A percentile compares a stretch with the other conserved stretches of the same genome.
phyloP scores from a whole-genome alignment of 2,888 invertebrate genomes.

The Synanthedon myopaeformis region DNA sequence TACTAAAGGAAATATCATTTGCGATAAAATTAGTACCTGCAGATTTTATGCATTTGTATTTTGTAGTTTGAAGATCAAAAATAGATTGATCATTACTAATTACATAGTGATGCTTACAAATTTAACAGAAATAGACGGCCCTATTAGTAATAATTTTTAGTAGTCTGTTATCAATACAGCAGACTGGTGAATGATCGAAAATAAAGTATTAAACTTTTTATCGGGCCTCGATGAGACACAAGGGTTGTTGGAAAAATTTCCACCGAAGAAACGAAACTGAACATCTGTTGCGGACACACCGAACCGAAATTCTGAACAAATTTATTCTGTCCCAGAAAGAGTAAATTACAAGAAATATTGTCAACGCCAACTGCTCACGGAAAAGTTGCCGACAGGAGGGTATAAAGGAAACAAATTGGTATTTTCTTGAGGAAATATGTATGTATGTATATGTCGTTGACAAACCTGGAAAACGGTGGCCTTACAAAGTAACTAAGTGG shows the following conservation, averaged over 20 bases:
- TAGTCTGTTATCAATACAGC: too few species aligned
- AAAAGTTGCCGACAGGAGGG: conserved; percentile 17
- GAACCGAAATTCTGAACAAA: conserved; percentile 26
- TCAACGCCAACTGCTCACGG: conserved; percentile 36
- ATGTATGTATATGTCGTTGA: too few species aligned
- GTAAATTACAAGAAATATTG: conserved; percentile 60
- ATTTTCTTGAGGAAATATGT: conserved; percentile 20
- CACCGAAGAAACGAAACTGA: conserved; percentile 20
- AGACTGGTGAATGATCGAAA: too few species aligned
- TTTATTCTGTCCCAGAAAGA: conserved; percentile 55
- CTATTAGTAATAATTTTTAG: too few species aligned
- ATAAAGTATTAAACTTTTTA: too few species aligned
- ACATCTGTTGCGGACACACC: conserved; percentile 41
- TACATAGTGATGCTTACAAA: too few species aligned
- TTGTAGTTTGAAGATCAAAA: too few species aligned
- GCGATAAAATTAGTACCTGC: background rate
- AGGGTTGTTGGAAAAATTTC: conserved; percentile 12
- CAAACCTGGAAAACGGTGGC: too few species aligned
- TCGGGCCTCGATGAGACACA: background rate
- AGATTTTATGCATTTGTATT: too few species aligned
- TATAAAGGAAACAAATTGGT: conserved; percentile 22
- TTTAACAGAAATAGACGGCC: too few species aligned
- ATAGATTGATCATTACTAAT: too few species aligned
- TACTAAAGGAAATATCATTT: background rate
- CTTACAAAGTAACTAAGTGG: too few species aligned